phyloP scores from a whole-genome alignment of 2,797 vertebrate species.

The Fringilla coelebs region DNA sequence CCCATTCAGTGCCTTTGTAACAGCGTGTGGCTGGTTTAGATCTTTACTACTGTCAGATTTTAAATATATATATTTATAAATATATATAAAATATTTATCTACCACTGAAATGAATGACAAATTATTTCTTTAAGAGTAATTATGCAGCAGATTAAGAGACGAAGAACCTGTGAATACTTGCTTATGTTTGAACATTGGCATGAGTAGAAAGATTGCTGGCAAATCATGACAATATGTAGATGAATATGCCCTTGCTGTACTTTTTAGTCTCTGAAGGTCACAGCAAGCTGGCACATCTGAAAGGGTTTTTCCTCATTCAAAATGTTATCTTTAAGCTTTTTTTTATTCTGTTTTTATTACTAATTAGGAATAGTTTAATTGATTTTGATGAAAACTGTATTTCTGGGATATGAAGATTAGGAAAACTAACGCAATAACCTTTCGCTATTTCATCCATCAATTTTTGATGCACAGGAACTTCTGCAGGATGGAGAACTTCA shows the following conservation, averaged over 20 bases:
- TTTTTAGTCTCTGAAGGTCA: background rate
- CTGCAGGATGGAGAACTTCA: background rate
- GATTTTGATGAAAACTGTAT: background rate
- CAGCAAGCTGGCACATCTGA: background rate
- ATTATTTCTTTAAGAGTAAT: background rate
- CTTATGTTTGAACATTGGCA: background rate
- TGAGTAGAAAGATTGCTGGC: background rate
- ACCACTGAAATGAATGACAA: background rate
- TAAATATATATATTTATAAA: fast-evolving
- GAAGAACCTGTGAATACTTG: background rate
- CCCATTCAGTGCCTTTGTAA: background rate
- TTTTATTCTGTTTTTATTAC: background rate
- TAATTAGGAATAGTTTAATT: background rate
- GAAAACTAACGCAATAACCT: background rate
- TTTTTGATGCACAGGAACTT: background rate
- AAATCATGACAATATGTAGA: background rate
- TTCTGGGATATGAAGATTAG: background rate
- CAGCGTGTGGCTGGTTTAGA: background rate
- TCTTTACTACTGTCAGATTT: background rate
- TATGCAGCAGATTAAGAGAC: background rate
- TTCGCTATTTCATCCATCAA: background rate
- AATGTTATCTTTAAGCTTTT: background rate
- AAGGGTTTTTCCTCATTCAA: background rate
- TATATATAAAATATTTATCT: fast-evolving
- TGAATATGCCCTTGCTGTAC: background rate